Conservation (phyloP, 2,113 vertebrate species). For the Hyperopisus bebe region DNA sequence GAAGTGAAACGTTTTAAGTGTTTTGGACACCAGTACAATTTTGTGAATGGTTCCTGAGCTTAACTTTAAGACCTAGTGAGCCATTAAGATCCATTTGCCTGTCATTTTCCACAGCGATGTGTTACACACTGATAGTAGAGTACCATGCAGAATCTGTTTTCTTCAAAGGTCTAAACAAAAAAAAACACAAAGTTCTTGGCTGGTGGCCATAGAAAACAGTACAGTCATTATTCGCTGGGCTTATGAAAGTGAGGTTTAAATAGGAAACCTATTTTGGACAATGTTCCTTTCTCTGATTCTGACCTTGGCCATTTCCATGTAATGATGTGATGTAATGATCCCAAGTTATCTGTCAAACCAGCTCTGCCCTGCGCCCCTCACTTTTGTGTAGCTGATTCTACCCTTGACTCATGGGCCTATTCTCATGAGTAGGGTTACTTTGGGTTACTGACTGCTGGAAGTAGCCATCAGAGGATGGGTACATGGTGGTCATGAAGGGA, state of each 20-base stretch:
- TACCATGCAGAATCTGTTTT: constrained; percentile 43
- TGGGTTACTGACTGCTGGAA: neutral
- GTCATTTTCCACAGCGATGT: constrained; percentile 44
- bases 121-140: constrained; percentile 48
- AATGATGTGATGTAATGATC: constrained; percentile 21
- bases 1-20: neutral
- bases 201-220: constrained; percentile 47
- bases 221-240: constrained; percentile 47
- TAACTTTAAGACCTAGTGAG: constrained; percentile 46
- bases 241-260: constrained; percentile 42
- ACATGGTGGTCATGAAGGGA: no score
- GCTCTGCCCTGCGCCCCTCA: neutral
- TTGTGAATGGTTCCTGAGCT: constrained; percentile 25
- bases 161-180: constrained; percentile 26
- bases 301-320: constrained; percentile 39
- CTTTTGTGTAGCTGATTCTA: neutral
- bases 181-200: constrained; percentile 51
- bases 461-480: no score
- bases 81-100: constrained; percentile 47
- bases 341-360: neutral
- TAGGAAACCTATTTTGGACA: constrained; percentile 37
- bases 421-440: neutral
- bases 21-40: neutral
- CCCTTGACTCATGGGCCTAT: neutral
- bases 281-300: constrained; percentile 30